Evolutionary conservation across 2,113 vertebrate species (phyloP).

Genomic region (Phalacrocorax carbo): DNA sequence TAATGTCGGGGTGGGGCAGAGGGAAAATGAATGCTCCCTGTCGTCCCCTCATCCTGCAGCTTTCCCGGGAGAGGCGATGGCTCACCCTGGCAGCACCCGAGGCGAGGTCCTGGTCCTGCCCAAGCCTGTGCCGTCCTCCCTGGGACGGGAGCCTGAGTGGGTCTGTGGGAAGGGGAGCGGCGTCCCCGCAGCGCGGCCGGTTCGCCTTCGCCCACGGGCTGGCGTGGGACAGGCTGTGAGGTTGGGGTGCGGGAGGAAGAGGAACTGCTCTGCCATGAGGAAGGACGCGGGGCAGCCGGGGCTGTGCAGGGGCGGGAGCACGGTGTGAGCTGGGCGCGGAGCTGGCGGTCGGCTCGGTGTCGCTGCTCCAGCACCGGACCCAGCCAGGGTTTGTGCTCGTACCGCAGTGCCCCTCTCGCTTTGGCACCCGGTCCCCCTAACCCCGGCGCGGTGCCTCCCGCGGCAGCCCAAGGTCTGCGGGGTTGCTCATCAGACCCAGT

Average conservation of each 20-base stretch:
- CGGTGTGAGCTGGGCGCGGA: background rate
- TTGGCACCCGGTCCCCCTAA: background rate
- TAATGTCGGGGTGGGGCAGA: slow-evolving; percentile 50
- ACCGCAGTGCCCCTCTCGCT: background rate
- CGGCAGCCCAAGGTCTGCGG: background rate
- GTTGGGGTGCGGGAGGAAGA: background rate
- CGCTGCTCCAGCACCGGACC: background rate
- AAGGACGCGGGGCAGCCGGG: background rate
- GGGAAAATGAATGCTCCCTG: background rate
- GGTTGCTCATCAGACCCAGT: background rate
- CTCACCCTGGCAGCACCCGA: background rate
- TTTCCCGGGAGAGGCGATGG: fast-evolving
- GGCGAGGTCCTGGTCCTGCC: background rate
- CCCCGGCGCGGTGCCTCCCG: too few relatives aligned
- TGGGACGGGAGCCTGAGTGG: background rate
- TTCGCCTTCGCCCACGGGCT: fast-evolving
- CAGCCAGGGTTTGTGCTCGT: too few relatives aligned
- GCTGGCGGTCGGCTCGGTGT: fast-evolving
- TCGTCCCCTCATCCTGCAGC: background rate
- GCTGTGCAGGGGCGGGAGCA: fast-evolving
- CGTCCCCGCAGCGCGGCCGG: background rate
- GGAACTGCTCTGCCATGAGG: background rate
- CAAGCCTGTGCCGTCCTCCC: fast-evolving
- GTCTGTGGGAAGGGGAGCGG: background rate
- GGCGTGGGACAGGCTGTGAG: fast-evolving